Evolutionary conservation across 2,797 vertebrate genomes (phyloP), one percentile per base, ranked within the genome.

Genomic region (Lacerta bilineata): DNA sequence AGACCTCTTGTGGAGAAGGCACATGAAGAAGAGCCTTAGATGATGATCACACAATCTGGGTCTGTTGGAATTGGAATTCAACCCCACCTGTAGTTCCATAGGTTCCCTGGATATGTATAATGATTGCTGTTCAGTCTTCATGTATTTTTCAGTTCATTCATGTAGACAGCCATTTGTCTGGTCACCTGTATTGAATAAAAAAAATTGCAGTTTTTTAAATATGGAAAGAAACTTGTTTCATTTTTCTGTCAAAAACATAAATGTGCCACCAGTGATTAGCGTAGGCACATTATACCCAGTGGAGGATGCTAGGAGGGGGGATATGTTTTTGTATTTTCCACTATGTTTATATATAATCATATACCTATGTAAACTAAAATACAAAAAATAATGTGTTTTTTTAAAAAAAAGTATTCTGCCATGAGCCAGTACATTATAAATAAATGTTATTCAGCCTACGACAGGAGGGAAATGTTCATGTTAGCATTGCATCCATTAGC

Each of bases 381-480:
- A 64, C 20, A 64, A 64, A 64, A 64, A 66, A 2, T 43, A 13
- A 10, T 10, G 4, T 9, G 29, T 64, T 9, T 15, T 18, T 25
- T 80, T 69, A 3, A 33, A 3, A 3, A 33, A 3, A 39, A 74
- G 17, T 80, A 13, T 79, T 27, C 23, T 66, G 25, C 39, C 36
- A 5, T 33, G 36, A 84, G 64, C 81, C 27, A 83, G 55, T n/a
- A 43, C 33, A 64, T 79, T 84, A 23, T 72, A 75, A 91, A 89
- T 29, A 39, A 61, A 20, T 1, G 1, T 78, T 69, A 27, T 88
- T 89, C 29, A 74, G 36, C 29, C 50, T 5, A 41, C 39, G 23
- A 33, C 18, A 80, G 27, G 83, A 61, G 36, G 7, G 1, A 77
- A 77, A 13, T n/a, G 25, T 55, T 8, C 2, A 55, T 80, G 72